A percentile compares a stretch with the other conserved stretches of the same genome.
phyloP scores from a whole-genome alignment of 2,113 vertebrate species.

The Craseonycteris thonglongyai region DNA sequence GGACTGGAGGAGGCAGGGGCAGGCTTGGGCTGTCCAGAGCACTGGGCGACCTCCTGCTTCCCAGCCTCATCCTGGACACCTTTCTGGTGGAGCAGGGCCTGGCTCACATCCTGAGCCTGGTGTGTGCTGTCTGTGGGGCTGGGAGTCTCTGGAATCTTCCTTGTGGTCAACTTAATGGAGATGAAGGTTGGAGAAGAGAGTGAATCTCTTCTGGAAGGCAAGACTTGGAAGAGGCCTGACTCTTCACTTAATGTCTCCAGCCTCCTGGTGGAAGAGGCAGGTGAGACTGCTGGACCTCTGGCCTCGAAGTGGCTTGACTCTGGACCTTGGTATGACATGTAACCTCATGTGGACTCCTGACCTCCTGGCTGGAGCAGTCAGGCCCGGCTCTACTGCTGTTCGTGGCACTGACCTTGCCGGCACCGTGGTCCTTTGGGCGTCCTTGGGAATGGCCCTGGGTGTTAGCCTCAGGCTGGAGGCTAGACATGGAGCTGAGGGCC shows the following conservation, averaged over 20 bases:
- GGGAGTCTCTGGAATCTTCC: constrained; percentile 76
- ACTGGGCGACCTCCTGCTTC: neutral
- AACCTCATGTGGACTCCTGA: neutral
- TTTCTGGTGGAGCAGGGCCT: neutral
- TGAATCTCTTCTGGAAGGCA: constrained; percentile 77
- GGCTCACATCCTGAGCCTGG: neutral
- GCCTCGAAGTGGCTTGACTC: constrained; percentile 42
- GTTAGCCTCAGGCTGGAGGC: constrained; percentile 90
- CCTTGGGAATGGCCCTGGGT: constrained; percentile 83
- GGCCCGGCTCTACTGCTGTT: constrained; percentile 77
- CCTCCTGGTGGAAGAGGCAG: constrained; percentile 20
- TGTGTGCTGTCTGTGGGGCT: neutral
- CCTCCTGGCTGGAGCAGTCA: constrained; percentile 29
- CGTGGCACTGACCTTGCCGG: constrained; percentile 82
- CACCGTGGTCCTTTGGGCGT: constrained; percentile 71
- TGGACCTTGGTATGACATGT: neutral
- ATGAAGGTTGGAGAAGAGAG: constrained; percentile 88
- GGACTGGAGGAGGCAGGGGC: constrained; percentile 46
- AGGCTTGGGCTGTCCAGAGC: neutral
- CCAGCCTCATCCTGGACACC: neutral
- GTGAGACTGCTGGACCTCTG: constrained; percentile 37
- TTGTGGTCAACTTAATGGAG: constrained; percentile 86
- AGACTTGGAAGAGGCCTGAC: constrained; percentile 20
- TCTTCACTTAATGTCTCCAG: constrained; percentile 35
- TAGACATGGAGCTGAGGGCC: constrained; percentile 91